These are phyloP conservation scores for Echinops telfairi DNA, from an alignment of 2,113 vertebrate species.

Conservation along the genomic window DNA sequence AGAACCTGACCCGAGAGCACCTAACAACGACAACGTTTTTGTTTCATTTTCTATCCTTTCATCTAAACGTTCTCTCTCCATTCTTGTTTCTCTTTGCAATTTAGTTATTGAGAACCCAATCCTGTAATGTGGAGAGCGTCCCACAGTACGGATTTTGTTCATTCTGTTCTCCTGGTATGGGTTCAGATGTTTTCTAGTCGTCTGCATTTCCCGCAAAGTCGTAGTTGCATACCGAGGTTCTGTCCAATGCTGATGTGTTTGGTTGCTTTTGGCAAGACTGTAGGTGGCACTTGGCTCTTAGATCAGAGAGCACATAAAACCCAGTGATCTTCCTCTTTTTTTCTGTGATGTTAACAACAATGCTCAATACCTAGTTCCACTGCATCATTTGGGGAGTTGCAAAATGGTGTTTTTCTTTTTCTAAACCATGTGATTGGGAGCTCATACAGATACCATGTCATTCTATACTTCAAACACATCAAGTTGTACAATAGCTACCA, in stretches of 20 bases:
- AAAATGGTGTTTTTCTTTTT: neutral
- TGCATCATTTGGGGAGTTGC: neutral
- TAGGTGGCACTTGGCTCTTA: neutral
- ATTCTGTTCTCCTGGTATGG: neutral
- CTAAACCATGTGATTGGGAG: no score
- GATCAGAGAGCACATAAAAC: neutral
- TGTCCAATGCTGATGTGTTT: neutral
- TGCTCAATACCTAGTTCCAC: neutral
- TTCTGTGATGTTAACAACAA: neutral
- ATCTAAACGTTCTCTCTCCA: neutral
- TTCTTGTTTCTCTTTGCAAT: neutral
- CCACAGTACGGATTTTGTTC: neutral
- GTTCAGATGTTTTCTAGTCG: neutral
- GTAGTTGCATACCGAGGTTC: neutral
- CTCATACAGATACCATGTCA: no score
- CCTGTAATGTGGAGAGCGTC: neutral
- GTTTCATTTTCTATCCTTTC: neutral
- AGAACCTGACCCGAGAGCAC: no score
- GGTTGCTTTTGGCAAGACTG: neutral
- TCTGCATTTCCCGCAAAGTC: conserved; percentile 48
- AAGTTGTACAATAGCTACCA: no score
- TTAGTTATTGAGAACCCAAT: neutral
- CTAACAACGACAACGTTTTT: neutral
- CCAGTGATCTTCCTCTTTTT: neutral
- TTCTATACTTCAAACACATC: no score